A percentile compares a stretch with the other conserved stretches of the same genome.
phyloP scores from a whole-genome alignment of 2,888 invertebrate species.

The Bellardia pandia region DNA sequence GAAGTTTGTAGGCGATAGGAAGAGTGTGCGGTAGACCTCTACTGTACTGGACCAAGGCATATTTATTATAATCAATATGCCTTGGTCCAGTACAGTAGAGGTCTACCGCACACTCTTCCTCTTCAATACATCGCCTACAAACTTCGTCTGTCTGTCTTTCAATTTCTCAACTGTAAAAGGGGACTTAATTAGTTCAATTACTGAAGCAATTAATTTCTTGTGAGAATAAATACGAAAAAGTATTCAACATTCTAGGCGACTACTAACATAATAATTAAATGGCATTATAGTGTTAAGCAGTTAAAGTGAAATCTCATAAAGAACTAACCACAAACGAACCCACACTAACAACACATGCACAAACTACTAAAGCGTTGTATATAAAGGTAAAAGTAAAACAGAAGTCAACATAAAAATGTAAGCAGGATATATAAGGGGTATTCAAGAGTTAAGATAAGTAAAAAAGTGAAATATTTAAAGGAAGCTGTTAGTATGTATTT shows the following conservation, averaged over 20 bases:
- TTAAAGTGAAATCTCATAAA: slow-evolving; percentile 46
- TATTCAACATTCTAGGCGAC: slow-evolving; percentile 18
- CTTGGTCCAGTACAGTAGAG: no score
- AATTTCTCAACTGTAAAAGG: no score
- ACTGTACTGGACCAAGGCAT: no score
- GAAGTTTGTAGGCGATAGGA: no score
- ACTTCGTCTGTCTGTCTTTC: no score
- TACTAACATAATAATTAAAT: slow-evolving; percentile 56
- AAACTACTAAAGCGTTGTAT: background rate
- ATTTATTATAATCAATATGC: no score
- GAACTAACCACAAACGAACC: slow-evolving; percentile 5
- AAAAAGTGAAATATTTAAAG: no score
- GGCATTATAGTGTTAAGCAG: slow-evolving; percentile 54
- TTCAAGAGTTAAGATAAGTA: background rate
- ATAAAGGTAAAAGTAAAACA: background rate
- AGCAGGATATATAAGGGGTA: background rate
- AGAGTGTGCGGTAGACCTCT: no score
- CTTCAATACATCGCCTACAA: no score
- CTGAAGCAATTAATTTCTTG: slow-evolving; percentile 49
- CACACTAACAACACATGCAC: background rate
- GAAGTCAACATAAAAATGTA: slow-evolving; percentile 5
- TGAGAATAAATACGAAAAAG: slow-evolving; percentile 9
- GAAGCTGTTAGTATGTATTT: no score
- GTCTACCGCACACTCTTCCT: no score
- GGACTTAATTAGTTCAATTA: slow-evolving; percentile 63